Percentiles rank a stretch among this genome's conserved stretches.
Evolutionary conservation across 2,888 invertebrate genomes (phyloP).

Genomic region (Caenorhabditis wallacei): DNA sequence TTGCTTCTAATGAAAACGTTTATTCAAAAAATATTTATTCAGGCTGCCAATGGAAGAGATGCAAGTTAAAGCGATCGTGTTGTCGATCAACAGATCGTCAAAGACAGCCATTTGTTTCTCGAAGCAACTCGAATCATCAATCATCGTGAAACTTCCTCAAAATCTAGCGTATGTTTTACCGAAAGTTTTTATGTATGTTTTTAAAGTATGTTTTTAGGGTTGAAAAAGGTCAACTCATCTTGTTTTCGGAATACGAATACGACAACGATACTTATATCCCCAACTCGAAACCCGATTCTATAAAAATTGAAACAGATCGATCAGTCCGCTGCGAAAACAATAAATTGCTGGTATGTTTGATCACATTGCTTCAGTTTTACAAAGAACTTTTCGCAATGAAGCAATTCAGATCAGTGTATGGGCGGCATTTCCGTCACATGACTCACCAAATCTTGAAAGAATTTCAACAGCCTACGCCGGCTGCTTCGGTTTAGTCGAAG

Average conservation of each 20-base stretch:
- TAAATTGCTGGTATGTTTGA: slow-evolving; percentile 2
- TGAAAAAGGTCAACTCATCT: not conserved
- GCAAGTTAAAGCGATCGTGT: slow-evolving; percentile 13
- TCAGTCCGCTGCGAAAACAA: slow-evolving; percentile 6
- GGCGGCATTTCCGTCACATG: slow-evolving; percentile 3
- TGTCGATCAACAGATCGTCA: not conserved
- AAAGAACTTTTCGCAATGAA: not conserved
- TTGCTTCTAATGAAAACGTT: too few relatives aligned
- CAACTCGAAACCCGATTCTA: not conserved
- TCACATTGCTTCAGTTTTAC: not conserved
- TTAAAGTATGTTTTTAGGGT: not conserved
- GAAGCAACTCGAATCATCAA: slow-evolving; percentile 1
- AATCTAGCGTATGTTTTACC: not conserved
- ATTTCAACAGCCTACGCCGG: not conserved
- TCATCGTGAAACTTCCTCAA: slow-evolving; percentile 23
- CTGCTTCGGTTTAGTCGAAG: not conserved
- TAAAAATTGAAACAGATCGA: not conserved
- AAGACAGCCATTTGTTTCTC: slow-evolving; percentile 30
- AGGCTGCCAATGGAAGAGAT: not conserved
- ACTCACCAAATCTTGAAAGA: not conserved
- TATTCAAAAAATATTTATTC: too few relatives aligned
- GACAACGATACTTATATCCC: not conserved
- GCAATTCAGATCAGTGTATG: not conserved
- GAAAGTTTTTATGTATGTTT: not conserved
- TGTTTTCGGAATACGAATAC: slow-evolving; percentile 6